Conservation (phyloP, 2,113 vertebrate species). For the Odocoileus hemionus region DNA sequence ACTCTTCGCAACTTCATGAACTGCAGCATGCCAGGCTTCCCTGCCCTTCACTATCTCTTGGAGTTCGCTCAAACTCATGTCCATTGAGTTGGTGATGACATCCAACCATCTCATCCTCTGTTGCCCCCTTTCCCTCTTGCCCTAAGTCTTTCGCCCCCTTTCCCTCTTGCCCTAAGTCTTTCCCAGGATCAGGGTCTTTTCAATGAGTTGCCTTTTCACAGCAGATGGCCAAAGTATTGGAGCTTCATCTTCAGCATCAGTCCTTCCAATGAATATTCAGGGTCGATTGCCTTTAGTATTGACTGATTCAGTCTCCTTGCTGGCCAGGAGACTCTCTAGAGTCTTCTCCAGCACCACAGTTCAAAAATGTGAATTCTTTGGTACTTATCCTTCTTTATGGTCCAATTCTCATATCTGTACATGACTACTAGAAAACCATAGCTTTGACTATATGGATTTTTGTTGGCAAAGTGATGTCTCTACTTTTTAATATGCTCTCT, state of each 20-base stretch:
- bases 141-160: not conserved
- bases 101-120: not conserved
- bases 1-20: not conserved
- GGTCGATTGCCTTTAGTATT: not conserved
- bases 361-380: not conserved
- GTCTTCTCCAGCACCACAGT: not conserved
- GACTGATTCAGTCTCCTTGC: not conserved
- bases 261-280: not conserved
- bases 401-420: not conserved
- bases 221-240: not conserved
- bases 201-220: not conserved
- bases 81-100: not conserved
- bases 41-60: not conserved
- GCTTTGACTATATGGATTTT: not conserved
- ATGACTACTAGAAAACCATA: not conserved
- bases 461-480: not conserved
- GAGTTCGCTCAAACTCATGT: not conserved
- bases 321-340: not conserved
- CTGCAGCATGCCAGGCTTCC: not conserved
- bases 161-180: not conserved
- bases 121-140: fast-evolving
- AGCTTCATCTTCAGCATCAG: not conserved
- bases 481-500: not conserved
- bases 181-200: not conserved
- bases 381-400: not conserved